A percentile compares a stretch with the other conserved stretches of the same genome.
Conservation (phyloP, 2,888 invertebrate genomes). For the Campoplex capitator region DNA sequence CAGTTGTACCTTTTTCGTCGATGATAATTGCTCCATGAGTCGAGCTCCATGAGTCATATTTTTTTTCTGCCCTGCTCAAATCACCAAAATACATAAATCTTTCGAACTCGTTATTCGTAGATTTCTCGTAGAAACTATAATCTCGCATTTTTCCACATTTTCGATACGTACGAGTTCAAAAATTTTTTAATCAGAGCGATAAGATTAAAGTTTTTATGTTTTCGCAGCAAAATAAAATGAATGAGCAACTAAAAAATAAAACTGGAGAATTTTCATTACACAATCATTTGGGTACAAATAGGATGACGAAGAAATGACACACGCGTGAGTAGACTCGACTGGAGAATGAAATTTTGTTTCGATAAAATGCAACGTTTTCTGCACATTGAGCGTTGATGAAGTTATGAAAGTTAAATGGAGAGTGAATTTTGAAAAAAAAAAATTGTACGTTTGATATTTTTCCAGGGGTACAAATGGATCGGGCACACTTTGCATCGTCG, state of each 20-base stretch:
- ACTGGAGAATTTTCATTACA: too few relatives aligned
- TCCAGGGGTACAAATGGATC: background rate
- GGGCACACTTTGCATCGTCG: background rate
- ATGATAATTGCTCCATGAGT: background rate
- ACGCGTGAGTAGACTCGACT: background rate
- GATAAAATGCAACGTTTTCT: background rate
- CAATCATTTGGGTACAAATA: background rate
- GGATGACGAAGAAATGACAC: background rate
- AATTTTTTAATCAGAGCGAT: background rate
- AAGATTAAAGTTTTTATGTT: too few relatives aligned
- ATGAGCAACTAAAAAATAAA: too few relatives aligned
- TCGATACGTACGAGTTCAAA: background rate
- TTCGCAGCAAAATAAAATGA: too few relatives aligned
- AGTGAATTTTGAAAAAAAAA: background rate
- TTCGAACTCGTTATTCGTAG: background rate
- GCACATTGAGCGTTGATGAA: background rate
- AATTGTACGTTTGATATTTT: background rate
- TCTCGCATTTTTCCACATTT: background rate
- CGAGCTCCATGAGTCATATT: background rate
- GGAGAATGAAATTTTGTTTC: background rate
- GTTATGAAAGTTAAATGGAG: background rate
- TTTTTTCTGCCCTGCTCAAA: background rate
- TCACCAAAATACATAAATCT: background rate
- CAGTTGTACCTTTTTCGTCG: background rate
- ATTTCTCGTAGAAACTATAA: background rate